Base-by-base conservation (phyloP, 2,113 vertebrate genomes). In the Ictalurus furcatus region DNA sequence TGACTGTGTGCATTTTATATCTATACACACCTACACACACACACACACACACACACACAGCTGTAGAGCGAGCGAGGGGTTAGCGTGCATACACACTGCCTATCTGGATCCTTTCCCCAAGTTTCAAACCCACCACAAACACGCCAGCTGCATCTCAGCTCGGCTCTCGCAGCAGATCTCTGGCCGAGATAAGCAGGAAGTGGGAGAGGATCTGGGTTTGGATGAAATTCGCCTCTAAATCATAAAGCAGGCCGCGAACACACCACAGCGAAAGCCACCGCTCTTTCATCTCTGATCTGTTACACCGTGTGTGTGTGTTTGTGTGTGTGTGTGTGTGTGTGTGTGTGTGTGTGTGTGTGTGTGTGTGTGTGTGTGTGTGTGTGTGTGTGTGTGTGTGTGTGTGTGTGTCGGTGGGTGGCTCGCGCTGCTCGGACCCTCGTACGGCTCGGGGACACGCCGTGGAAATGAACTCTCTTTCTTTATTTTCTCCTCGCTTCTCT, bases 171-270 rank as follows among this genome's bases (percentile, higher is more conserved):
- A 78, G 54, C 73, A 87, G 85, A 87, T 87, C 85, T 87, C 73
- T 78, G 85, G 85, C 85, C 61, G 85, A 87, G 85, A 87, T 87
- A 87, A 87, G 85, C 85, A 87, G 85, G 85, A 87, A 87, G 85
- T 87, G 85, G 71, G 85, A 87, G 85, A 87, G 85, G 85, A 87
- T 63, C 85, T 78, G 85, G 73, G 85, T 87, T 78, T 76, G 71
- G 85, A 78, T 3, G 14, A 25, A 21, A 17, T 78, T 87, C 52
- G 6, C 56, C 37, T 87, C n/a, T n/a, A 78, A 78, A 87, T 78
- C 85, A 78, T 78, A 78, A 87, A 87, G 73, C 23, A 58, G 23
- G 14, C 56, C 54, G 56, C 58, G 63, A 87, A 87, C 71, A 79
- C 56, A 63, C 85, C 85, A 14, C 85, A 87, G 56, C 16, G 30